phyloP scores from a whole-genome alignment of 2,888 invertebrate genomes.

The Lasioglossum pauxillum region DNA sequence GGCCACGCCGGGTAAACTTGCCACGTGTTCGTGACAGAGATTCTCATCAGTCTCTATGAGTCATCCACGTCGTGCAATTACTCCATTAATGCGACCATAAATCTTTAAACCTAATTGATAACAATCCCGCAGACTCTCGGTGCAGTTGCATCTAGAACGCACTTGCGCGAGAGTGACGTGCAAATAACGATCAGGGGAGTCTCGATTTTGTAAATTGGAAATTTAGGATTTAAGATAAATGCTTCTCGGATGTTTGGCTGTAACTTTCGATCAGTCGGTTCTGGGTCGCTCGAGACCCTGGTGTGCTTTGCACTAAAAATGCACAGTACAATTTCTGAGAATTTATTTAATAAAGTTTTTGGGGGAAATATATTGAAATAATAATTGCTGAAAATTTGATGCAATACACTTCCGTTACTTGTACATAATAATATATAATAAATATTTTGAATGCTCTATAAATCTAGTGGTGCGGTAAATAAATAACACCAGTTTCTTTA shows the following conservation, averaged over 20 bases:
- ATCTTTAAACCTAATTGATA: background rate
- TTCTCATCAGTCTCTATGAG: conserved; percentile 35
- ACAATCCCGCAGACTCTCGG: background rate
- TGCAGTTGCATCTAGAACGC: background rate
- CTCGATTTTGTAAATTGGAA: background rate
- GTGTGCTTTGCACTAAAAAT: too few species aligned
- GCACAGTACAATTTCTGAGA: too few species aligned
- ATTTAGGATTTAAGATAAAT: background rate
- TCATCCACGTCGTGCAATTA: conserved; percentile 30
- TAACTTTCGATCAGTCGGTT: background rate
- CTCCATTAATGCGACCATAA: background rate
- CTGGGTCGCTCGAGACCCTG: background rate
- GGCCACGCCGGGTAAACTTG: conserved; percentile 31
- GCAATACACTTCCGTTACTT: too few species aligned
- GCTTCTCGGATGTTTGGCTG: background rate
- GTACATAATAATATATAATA: too few species aligned
- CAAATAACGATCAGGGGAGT: background rate
- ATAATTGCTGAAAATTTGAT: too few species aligned
- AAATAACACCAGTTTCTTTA: background rate
- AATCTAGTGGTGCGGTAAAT: background rate
- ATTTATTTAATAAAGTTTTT: too few species aligned
- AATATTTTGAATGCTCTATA: background rate
- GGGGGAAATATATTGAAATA: too few species aligned
- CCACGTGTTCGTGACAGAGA: conserved; percentile 47
- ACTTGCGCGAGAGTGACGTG: background rate